phyloP scores from a whole-genome alignment of 2,888 invertebrate genomes.

The Romanomermis culicivorax region DNA sequence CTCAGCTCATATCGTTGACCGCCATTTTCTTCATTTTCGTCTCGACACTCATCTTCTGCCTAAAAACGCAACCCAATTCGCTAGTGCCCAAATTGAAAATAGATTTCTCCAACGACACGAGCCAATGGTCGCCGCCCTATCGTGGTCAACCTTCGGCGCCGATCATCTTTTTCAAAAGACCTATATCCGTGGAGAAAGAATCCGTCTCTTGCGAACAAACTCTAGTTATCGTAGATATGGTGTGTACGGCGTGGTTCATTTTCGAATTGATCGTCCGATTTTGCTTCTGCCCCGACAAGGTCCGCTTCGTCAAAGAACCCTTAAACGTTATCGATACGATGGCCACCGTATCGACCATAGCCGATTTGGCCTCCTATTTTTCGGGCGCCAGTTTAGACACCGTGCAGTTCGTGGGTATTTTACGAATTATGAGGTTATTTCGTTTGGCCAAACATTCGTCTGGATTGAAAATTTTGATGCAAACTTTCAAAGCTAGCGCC shows the following conservation, averaged over 20 bases:
- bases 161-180: too few species aligned
- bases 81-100: constrained; percentile 43
- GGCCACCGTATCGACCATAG: constrained; percentile 75
- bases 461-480: constrained; percentile 86
- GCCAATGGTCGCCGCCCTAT: neutral
- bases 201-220: constrained; percentile 37
- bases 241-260: constrained; percentile 86
- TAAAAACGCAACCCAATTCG: constrained; percentile 88
- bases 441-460: constrained; percentile 76
- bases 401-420: constrained; percentile 75
- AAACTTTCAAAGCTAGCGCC: constrained; percentile 81
- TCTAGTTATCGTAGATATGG: constrained; percentile 69
- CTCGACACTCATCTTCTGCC: constrained; percentile 73
- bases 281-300: constrained; percentile 53
- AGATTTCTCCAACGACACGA: neutral
- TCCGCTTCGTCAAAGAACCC: constrained; percentile 41
- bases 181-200: constrained; percentile 28
- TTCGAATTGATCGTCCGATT: constrained; percentile 66
- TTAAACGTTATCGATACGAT: constrained; percentile 80
- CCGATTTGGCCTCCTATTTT: constrained; percentile 40
- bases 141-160: neutral
- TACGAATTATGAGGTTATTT: constrained; percentile 67
- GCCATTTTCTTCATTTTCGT: constrained; percentile 84
- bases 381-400: constrained; percentile 37
- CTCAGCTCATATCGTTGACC: constrained; percentile 70